Base-by-base conservation (phyloP, 2,888 invertebrate species). In the Trichopoda pennipes region DNA sequence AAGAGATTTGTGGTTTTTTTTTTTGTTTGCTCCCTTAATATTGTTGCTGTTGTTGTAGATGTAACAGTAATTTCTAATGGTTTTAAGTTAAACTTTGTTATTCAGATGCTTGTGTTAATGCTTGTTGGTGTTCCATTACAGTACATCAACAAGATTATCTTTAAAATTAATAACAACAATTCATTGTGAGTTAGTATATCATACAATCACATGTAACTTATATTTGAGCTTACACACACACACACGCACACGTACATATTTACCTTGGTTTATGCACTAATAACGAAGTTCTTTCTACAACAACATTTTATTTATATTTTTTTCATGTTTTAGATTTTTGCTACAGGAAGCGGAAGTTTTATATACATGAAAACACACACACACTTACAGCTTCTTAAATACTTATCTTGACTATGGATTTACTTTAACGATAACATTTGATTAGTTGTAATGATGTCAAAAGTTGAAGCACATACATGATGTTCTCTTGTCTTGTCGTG, bases 261-360 rank as follows among this genome's bases (percentile, higher is more conserved):
- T 23, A 35, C 49, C 32, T 32, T 21, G 23, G 17, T 42, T 55
- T 16, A 19, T 44, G 19, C 28, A 63, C 53, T 63, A 42, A 53
- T 63, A 73, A 44, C 35, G 21, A 42, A 35, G n/a, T 42, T 9
- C 49, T 32, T 35, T 56, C 28, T 23, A 56, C 35, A 44, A 7
- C n/a, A 32, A n/a, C n/a, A n/a, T n/a, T 56, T 38, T 58, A 38
- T 66, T 74, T 49, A 35, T 28, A n/a, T n/a, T n/a, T 53, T 47
- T 28, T 69, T 44, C 8, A 12, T 61, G 21, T 64, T 58, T 42
- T 38, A 51, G 19, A 58, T 53, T 49, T 66, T 55, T 77, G 61
- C 38, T 32, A 55, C 60, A 69, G 81, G 81, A 82, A 82, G 75
- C 78, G 81, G 81, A 82, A 75, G 66, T 70, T 74, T 78, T 60